phyloP scores from a whole-genome alignment of 2,113 vertebrate species.

The Orthonyx spaldingii region DNA sequence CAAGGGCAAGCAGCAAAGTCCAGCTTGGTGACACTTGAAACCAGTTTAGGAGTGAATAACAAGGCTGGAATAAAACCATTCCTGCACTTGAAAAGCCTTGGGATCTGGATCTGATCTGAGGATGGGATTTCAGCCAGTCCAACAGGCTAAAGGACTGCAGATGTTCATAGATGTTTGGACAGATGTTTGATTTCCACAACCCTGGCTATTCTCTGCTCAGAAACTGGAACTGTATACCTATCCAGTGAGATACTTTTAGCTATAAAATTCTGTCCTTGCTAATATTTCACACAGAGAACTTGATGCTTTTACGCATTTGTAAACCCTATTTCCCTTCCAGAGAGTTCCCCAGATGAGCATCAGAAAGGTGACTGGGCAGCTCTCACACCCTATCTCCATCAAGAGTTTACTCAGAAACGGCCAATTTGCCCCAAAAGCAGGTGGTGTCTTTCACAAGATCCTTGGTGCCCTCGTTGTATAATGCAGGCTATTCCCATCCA shows the following conservation, averaged over 20 bases:
- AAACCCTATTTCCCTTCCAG: neutral
- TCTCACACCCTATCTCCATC: fast-evolving
- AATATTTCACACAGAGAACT: neutral
- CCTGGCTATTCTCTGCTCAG: neutral
- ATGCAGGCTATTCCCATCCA: neutral
- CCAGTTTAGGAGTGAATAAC: neutral
- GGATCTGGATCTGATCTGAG: neutral
- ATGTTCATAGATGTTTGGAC: neutral
- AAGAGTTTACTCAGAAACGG: neutral
- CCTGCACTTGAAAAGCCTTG: neutral
- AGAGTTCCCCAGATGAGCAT: neutral
- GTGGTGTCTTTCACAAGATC: neutral
- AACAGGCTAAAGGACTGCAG: neutral
- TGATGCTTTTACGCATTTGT: neutral
- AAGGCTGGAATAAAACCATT: neutral
- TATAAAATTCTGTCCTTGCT: neutral
- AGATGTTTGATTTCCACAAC: neutral
- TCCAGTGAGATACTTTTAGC: neutral
- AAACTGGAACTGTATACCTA: neutral
- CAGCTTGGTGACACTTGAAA: neutral
- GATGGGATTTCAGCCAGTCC: neutral
- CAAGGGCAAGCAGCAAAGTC: fast-evolving
- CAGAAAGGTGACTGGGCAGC: neutral
- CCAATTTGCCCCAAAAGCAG: neutral
- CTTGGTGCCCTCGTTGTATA: neutral